A percentile compares a stretch with the other conserved stretches of the same genome.
These are phyloP conservation scores for Octodon degus DNA, from an alignment of 2,113 vertebrate genomes.

Conservation along the genomic window DNA sequence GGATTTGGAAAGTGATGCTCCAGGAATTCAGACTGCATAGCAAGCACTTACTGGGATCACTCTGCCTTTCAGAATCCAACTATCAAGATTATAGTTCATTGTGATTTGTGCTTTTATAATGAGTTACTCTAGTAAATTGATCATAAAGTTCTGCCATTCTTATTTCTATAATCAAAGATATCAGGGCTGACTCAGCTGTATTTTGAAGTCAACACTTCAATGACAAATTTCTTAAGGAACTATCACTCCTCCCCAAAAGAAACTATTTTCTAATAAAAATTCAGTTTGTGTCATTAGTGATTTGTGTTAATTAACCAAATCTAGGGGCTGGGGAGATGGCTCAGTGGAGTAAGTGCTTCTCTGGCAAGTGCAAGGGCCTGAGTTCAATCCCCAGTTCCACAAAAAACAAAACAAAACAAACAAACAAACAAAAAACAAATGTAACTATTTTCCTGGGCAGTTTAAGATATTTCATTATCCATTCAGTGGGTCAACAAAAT, in stretches of 20 bases:
- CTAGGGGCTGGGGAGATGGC: too few species aligned
- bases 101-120: not conserved
- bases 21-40: slow-evolving; percentile 13
- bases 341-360: too few species aligned
- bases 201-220: not conserved
- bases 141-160: not conserved
- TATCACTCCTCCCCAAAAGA: not conserved
- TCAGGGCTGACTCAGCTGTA: not conserved
- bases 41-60: not conserved
- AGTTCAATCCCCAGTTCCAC: too few species aligned
- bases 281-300: not conserved
- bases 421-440: not conserved
- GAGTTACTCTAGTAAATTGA: not conserved
- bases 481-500: not conserved
- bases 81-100: not conserved
- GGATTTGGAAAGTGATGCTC: slow-evolving; percentile 1
- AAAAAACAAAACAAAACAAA: too few species aligned
- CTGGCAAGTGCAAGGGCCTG: too few species aligned
- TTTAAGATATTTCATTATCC: not conserved
- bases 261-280: not conserved
- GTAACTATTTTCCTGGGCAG: not conserved
- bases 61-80: slow-evolving; percentile 3
- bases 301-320: not conserved
- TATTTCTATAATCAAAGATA: not conserved
- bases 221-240: not conserved